phyloP scores from a whole-genome alignment of 1,140 invertebrate genomes.

The Radopholus similis region DNA sequence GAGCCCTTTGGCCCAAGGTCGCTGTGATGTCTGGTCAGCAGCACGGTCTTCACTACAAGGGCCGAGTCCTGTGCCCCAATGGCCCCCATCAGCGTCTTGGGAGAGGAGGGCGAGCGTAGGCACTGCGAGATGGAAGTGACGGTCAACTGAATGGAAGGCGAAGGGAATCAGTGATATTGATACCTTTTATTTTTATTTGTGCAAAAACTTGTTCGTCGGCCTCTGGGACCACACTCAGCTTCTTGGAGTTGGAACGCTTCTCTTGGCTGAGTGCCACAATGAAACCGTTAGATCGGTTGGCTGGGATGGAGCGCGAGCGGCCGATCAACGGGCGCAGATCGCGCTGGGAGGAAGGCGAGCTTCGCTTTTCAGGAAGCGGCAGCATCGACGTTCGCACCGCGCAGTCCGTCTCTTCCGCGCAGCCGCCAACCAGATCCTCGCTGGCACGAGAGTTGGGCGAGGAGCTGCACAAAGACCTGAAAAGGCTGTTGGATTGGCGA shows the following conservation, averaged over 20 bases:
- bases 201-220: conserved; percentile 28
- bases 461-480: background rate
- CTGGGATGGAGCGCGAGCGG: conserved; percentile 15
- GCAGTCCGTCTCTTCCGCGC: background rate
- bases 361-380: background rate
- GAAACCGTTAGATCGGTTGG: conserved; percentile 2
- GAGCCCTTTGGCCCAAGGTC: background rate
- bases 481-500: background rate
- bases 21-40: background rate
- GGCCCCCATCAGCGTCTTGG: background rate
- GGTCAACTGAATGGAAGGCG: conserved; percentile 3
- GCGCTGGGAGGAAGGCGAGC: background rate
- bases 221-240: conserved; percentile 38
- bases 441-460: conserved; percentile 9
- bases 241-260: conserved; percentile 35
- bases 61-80: background rate
- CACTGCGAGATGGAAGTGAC: conserved; percentile 20
- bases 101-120: background rate
- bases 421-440: background rate
- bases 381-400: background rate
- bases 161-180: background rate
- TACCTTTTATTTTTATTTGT: background rate
- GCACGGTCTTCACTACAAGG: background rate
- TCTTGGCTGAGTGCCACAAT: background rate
- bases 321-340: conserved; percentile 11